Evolutionary conservation across 2,113 vertebrate genomes (phyloP), one percentile per base, ranked within the genome.

Genomic region (Burhinus oedicnemus): DNA sequence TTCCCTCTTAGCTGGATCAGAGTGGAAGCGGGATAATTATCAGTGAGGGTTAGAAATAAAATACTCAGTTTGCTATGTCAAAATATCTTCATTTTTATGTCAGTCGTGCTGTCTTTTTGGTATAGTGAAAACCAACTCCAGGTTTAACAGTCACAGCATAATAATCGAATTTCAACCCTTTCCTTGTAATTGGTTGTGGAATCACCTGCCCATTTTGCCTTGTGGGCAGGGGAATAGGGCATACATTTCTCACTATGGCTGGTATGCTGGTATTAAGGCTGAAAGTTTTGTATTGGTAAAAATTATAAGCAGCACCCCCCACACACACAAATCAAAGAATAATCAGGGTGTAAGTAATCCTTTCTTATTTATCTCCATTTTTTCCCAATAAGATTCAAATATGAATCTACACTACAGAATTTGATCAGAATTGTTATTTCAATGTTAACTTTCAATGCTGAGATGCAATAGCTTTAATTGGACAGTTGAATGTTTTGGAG

Each of bases 1-100:
- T 60, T 95, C 40, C 38, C 20, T 94, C 54, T 86, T 94, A 85
- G 76, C 68, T 92, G 51, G 92, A 81, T 90, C 80, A 76, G 72
- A 87, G 49, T 79, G 94, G 72, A 92, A 94, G 60, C 78, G 34
- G 51, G n/a, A 78, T 93, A 95, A 91, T 83, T 89, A 92, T 79
- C 72, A 81, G 40, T 78, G 51, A 87, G 57, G 36, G 40, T 64
- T 89, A 92, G 83, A 93, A 89, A 86, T 69, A 86, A 80, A 96
- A 90, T 70, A 70, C 79, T 88, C 54, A 52, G 52, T 92, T 95
- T 79, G 18, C 60, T 38, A 38, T 89, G 90, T 92, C 91, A 95
- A 95, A 95, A 87, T 66, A 86, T 69, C 86, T 95, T 89, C 8
- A 29, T 76, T 82, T 95, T 90, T 64, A 62, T 87, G 68, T 92